Base-by-base conservation (phyloP, 2,888 invertebrate species). In the Euphydryas editha region DNA sequence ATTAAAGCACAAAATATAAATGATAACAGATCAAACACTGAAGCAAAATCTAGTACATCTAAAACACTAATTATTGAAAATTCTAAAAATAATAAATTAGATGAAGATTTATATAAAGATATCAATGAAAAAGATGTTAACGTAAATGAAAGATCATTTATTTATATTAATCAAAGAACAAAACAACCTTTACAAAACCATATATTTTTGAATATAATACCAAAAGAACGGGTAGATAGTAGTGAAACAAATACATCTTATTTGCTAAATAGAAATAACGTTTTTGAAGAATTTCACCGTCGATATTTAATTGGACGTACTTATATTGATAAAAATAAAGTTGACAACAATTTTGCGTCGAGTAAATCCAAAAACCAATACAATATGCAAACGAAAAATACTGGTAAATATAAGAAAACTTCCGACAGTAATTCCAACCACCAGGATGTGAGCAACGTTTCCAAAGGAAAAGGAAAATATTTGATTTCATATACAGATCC, bases 101-200 rank as follows among this genome's bases (percentile, higher is more conserved):
- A 86, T 20, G 79, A 76, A 13, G 81, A 80, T 58, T 62, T 90
- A 58, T 84, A 80, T 59, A 78, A 84, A 67, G 70, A 81, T 55
- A 77, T 70, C 4, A 72, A 73, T 2, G 70, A 72, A 11, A 82
- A 81, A 75, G 71, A 78, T 30, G 81, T 78, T 47, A 84, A 79
- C 68, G 73, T 86, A 20, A 82, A 78, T 68, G 84, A 85, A 76
- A 80, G 90, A 72, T 85, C 91, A 21, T 86, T 83, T 63, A 76
- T 90, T n/a, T 85, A 77, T 56, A 77, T 87, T 24, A 85, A 87
- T 56, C 81, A 83, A 69, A 82, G 76, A 69, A 81, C 74, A 68
- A 85, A 72, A 65, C 80, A 76, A 24, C 62, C 62, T 3, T 51
- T 64, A 11, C 17, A 18, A 21, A 57, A 60, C 47, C 55, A 37